Evolutionary conservation across 1,140 invertebrate genomes (phyloP).

Genomic region (Drosophila melanogaster): Release_6_plus_ISO1_MT NT_037436.4:6035001-6035500

Average conservation of each 20-base stretch:
- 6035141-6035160: not conserved
- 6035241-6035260: conserved; percentile 74
- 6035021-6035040: not conserved
- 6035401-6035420: conserved; percentile 85
- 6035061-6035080: not conserved
- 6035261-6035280: conserved; percentile 68
- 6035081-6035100: not conserved
- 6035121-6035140: conserved; percentile 8
- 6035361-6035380: conserved; percentile 68
- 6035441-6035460: conserved; percentile 88
- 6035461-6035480: conserved; percentile 85
- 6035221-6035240: conserved; percentile 50
- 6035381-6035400: conserved; percentile 85
- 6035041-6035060: not conserved
- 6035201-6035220: conserved; percentile 33
- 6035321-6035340: conserved; percentile 45
- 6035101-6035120: not conserved
- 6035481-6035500: conserved; percentile 87
- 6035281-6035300: conserved; percentile 64
- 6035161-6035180: not conserved
- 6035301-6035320: conserved; percentile 33
- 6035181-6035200: conserved; percentile 2
- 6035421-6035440: conserved; percentile 62
- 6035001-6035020: not conserved
- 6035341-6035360: conserved; percentile 61